Base-by-base conservation (phyloP, 30 jellyfish, hydroid and myxozoan species). In the Cassiopea xamachana region DNA sequence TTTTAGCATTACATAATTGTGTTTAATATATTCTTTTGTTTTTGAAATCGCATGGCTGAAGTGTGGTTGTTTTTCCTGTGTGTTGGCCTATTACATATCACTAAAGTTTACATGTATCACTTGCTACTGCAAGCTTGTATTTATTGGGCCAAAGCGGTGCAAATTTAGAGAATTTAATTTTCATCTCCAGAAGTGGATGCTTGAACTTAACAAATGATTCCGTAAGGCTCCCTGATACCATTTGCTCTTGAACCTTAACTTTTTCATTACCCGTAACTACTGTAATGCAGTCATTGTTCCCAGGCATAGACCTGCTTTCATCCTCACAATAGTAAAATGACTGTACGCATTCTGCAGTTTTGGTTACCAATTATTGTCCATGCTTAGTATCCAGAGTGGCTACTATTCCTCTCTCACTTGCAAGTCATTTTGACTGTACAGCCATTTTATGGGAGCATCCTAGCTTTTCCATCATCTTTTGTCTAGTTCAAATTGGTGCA, bases 111-210 rank as follows among this genome's bases (percentile, higher is more conserved):
- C n/a, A n/a, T n/a, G n/a, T n/a, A n/a, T n/a, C 91, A 55, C 91
- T 43, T 27, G 81, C 55, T 48, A 1, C 91, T 15, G 91, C 91
- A 15, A 75, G 74, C 5, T 74, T 92, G 48, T 89, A 79, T 51
- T 89, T 64, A 60, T 89, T 89, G 13, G 96, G 96, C 13, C 90
- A 59, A 17, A 82, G 61, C 84, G 39, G 8, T 12, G 90, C 84
- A 47, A 60, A 82, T 47, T 82, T 82, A 9, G 90, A 82, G 67
- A 82, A 60, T 43, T 87, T 87, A 17, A 82, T 82, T 48, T 82
- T 60, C 44, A 13, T 17, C 39, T 58, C 60, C 19, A 16, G 58
- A 44, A 7, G 60, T 59, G 46, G 7, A 58, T 64, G 62, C 61
- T 60, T 82, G 68, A 82, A 82, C 90, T 46, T 15, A 12, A 18